Evolutionary conservation across 1,140 invertebrate species (phyloP), one percentile per base, ranked within the genome.

Genomic region (Aphelenchoides avenae): DNA sequence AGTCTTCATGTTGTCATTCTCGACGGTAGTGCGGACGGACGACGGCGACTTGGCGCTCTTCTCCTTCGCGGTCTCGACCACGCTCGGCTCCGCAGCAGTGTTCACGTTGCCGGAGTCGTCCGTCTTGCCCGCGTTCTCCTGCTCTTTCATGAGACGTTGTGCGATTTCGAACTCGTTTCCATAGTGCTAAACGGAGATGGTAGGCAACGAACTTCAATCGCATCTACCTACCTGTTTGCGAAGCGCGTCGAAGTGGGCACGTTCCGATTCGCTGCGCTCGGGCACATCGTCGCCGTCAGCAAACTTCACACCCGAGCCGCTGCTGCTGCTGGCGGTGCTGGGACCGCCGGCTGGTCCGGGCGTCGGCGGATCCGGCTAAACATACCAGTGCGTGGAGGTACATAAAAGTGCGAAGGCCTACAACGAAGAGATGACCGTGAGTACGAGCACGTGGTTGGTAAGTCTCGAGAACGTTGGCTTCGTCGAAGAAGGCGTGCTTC

Each of bases 391-490:
- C 15, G 40, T 44, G 11, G 57, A 13, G 18, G 51, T 39, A 47
- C 46, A 46, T 11, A 30, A 4, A 0, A 42, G 6, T 1, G 2
- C 2, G 1, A 36, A 13, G 15, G 55, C 41, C 1, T 22, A 66
- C 61, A 18, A 49, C 33, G 34, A 70, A 70, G 0, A 70, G 50
- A 61, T 70, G 67, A 4, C 67, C 67, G 27, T 51, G 43, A 20
- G 67, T 70, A 29, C 68, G 29, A 30, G 56, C 47, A 27, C 67
- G 40, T 18, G 67, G 67, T 40, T 70, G 67, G 52, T 70, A 70
- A 11, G 67, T 70, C 37, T 70, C 68, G 30, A 70, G 39, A 22
- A 70, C 56, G 49, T 70, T 70, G 11, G 49, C 52, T 53, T 72
- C 67, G 41, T 70, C 68, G 42, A 70, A 70, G 39, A 48, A 61